Evolutionary conservation across 2,888 invertebrate species (phyloP).

Genomic region (Coelinius sp.): DNA sequence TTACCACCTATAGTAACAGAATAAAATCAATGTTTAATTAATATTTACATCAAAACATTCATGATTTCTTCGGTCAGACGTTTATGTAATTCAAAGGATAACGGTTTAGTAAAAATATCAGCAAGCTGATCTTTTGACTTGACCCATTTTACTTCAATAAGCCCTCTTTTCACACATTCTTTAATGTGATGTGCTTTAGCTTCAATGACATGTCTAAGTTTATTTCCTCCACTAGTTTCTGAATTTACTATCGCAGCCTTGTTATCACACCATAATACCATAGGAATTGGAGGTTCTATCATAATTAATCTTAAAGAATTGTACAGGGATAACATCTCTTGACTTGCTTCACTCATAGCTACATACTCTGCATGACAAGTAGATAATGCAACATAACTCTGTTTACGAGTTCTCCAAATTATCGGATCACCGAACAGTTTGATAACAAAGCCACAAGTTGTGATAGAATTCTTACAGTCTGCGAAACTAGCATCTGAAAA

Average conservation of each 20-base stretch:
- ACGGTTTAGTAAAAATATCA: too few relatives aligned
- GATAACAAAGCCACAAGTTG: slow-evolving; percentile 37
- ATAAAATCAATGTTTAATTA: too few relatives aligned
- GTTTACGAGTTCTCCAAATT: slow-evolving; percentile 39
- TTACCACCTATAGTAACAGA: too few relatives aligned
- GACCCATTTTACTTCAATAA: too few relatives aligned
- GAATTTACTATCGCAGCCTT: slow-evolving; percentile 25
- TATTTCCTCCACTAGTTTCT: slow-evolving; percentile 36
- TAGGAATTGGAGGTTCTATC: slow-evolving; percentile 25
- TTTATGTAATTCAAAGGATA: too few relatives aligned
- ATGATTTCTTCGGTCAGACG: too few relatives aligned
- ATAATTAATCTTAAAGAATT: slow-evolving; percentile 37
- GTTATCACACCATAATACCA: slow-evolving; percentile 42
- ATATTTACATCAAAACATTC: too few relatives aligned
- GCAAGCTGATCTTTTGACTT: too few relatives aligned
- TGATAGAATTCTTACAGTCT: slow-evolving; percentile 32
- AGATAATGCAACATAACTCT: slow-evolving; percentile 34
- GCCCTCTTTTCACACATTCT: too few relatives aligned
- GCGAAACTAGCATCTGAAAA: slow-evolving; percentile 39
- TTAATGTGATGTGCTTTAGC: too few relatives aligned
- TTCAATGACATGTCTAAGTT: slow-evolving; percentile 39
- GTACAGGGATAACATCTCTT: slow-evolving; percentile 38
- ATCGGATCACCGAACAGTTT: slow-evolving; percentile 37
- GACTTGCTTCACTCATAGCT: slow-evolving; percentile 37
- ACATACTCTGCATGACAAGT: slow-evolving; percentile 36